Conservation (phyloP, 2,888 invertebrate species). For the Euplexia lucipara region DNA sequence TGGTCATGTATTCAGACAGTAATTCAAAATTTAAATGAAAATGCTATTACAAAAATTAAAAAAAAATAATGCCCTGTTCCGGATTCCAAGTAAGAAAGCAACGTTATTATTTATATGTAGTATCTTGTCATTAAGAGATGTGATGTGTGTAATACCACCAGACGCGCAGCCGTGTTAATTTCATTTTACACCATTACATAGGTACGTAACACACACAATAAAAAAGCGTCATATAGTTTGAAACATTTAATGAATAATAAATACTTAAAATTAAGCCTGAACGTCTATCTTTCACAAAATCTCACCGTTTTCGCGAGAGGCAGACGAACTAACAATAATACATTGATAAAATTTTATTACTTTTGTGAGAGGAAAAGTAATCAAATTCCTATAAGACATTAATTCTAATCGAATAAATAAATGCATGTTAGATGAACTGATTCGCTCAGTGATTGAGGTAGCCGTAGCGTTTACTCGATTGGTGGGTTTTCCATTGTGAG, state of each 20-base stretch:
- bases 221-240: constrained; percentile 20
- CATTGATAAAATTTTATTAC: constrained; percentile 22
- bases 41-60: constrained; percentile 19
- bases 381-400: constrained; percentile 34
- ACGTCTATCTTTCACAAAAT: constrained; percentile 84
- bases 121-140: constrained; percentile 5
- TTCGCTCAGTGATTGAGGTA: constrained; percentile 62
- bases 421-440: constrained; percentile 54
- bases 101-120: constrained; percentile 18
- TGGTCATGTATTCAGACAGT: not conserved
- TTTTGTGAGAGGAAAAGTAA: constrained; percentile 28
- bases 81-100: constrained; percentile 42
- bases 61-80: constrained; percentile 11
- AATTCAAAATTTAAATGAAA: not conserved
- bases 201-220: not conserved
- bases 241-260: constrained; percentile 57
- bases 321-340: constrained; percentile 76
- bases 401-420: constrained; percentile 55
- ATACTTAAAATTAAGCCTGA: constrained; percentile 61
- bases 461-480: constrained; percentile 50
- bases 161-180: constrained; percentile 29
- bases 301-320: constrained; percentile 74
- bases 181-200: constrained; percentile 28
- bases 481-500: constrained; percentile 55
- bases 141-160: not conserved